Evolutionary conservation across 1,140 invertebrate species (phyloP).

Genomic region (Zophobas atratus): DNA sequence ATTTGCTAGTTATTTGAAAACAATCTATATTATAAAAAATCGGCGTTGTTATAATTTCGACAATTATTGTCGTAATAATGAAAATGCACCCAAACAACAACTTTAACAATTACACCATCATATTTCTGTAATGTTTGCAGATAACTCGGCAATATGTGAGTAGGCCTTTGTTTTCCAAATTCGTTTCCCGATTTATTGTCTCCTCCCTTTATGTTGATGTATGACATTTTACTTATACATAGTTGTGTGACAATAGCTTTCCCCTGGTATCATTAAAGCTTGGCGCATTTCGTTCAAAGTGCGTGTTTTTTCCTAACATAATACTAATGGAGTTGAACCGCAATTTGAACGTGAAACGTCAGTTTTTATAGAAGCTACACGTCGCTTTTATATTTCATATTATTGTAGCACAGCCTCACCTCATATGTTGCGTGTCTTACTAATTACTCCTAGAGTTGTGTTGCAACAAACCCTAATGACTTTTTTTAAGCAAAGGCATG

Average conservation of each 20-base stretch:
- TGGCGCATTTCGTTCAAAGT: slow-evolving; percentile 44
- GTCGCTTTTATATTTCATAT: slow-evolving; percentile 47
- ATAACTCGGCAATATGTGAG: slow-evolving; percentile 65
- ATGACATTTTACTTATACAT: slow-evolving; percentile 39
- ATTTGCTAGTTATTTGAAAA: slow-evolving; percentile 5
- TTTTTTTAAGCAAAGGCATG: slow-evolving; percentile 38
- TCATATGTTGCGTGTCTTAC: slow-evolving; percentile 32
- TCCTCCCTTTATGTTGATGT: slow-evolving; percentile 47
- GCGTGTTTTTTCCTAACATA: slow-evolving; percentile 39
- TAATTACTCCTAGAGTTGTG: slow-evolving; percentile 44
- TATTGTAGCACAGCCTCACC: slow-evolving; percentile 48
- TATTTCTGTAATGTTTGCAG: slow-evolving; percentile 64
- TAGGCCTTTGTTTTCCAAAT: slow-evolving; percentile 59
- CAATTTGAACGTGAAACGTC: slow-evolving; percentile 43
- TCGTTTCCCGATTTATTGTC: slow-evolving; percentile 53
- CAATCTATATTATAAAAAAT: neutral
- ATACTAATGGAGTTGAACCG: slow-evolving; percentile 40
- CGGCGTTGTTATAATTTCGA: too few species aligned
- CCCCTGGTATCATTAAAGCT: slow-evolving; percentile 40
- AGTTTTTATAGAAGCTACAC: slow-evolving; percentile 50
- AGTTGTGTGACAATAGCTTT: slow-evolving; percentile 47
- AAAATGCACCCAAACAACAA: slow-evolving; percentile 18
- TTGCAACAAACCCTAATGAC: slow-evolving; percentile 40
- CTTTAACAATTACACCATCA: slow-evolving; percentile 57
- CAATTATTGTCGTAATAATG: neutral